phyloP scores from a whole-genome alignment of 1,140 invertebrate species.

The Drosophila hydei region DNA sequence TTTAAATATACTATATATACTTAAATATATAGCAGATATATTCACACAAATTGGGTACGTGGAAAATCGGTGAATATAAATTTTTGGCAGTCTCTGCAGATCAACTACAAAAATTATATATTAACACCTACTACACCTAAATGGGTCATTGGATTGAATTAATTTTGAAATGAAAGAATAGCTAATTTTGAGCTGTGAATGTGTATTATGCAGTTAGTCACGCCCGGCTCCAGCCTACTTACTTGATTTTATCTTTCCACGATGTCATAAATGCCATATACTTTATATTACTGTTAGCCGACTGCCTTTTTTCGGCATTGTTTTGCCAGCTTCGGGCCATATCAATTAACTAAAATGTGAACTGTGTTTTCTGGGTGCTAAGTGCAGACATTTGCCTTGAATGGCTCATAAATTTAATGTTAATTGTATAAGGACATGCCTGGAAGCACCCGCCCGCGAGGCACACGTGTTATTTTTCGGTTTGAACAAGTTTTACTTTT shows the following conservation, averaged over 20 bases:
- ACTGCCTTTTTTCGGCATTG: constrained; percentile 25
- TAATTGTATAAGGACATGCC: constrained; percentile 59
- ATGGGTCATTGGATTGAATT: no score
- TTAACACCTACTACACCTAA: no score
- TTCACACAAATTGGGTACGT: no score
- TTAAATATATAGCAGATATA: no score
- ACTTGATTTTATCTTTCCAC: not conserved
- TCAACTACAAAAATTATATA: no score
- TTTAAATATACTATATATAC: no score
- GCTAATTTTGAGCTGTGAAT: no score
- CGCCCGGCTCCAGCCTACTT: no score
- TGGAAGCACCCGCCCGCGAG: constrained; percentile 10
- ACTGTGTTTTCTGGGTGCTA: constrained; percentile 15
- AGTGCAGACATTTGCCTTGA: constrained; percentile 54
- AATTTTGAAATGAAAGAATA: no score
- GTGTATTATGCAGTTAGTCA: no score
- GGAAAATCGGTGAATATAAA: no score
- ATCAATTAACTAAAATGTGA: constrained; percentile 67
- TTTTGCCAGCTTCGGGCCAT: constrained; percentile 40
- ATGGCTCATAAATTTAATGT: constrained; percentile 74
- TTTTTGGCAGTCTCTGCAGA: no score
- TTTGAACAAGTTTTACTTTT: constrained; percentile 37
- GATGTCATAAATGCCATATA: constrained; percentile 10
- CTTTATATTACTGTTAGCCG: constrained; percentile 14
- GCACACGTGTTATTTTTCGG: constrained; percentile 1